Evolutionary conservation across 2,797 vertebrate genomes (phyloP), one percentile per base, ranked within the genome.

Genomic region (Eulemur rubriventer): DNA sequence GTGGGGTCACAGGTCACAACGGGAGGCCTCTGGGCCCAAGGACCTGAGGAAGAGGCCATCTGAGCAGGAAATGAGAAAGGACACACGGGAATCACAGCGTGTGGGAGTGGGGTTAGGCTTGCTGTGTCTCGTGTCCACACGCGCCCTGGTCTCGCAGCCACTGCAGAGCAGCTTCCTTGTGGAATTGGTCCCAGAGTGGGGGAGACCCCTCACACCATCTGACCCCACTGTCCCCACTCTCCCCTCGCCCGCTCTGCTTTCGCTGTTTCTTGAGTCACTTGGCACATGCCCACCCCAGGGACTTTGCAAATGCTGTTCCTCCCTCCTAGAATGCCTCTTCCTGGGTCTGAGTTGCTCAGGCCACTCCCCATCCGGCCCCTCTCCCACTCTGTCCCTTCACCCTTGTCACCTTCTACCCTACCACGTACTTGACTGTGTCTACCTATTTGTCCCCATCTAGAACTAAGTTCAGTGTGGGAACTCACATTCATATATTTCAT

Each of bases 11-110:
- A 75, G 87, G 69, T 7, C 87, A 73, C 11, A 1, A n/a, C 4
- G 2, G 59, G 80, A 78, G 90, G 83, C 70, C 82, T 57, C 78
- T 7, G 69, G 70, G 20, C 83, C 38, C 38, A 33, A 57, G 38
- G 91, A 91, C 67, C 70, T 4, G 46, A 65, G 89, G 86, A 93
- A 87, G 89, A 73, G 69, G 83, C 75, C 75, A 6, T 41, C 55
- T 30, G n/a, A 38, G 43, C 79, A 65, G 89, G 83, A 93, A 81
- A 63, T 43, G 59, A 59, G 35, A 73, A 70, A 69, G 50, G 48
- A 61, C 70, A 55, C 1, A 0, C 7, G 43, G 67, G 8, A 9
- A 26, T 0, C 3, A 7, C 18, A 43, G 81, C 43, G 0, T 1
- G 2, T 6, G 0, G 52, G 69, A 35, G 43, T 2, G 1, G 22